Base-by-base conservation (phyloP, 2,888 invertebrate genomes). In the Kryphioiulus occultus region DNA sequence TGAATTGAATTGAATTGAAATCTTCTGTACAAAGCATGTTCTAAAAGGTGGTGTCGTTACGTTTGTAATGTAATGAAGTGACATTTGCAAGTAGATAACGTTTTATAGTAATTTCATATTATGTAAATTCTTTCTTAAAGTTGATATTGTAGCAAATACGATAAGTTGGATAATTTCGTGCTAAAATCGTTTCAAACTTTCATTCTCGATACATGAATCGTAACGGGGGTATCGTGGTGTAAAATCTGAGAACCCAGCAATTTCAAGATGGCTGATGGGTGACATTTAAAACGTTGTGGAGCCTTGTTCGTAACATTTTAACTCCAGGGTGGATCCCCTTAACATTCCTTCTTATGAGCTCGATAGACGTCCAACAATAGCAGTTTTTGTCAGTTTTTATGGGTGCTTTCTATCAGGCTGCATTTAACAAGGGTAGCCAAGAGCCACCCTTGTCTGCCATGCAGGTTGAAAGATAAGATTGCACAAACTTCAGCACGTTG, bases 361-460 rank as follows among this genome's bases (percentile, higher is more conserved):
- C 30, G 78, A 78, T 26, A 68, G 68, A 26, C 68, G 68, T 68
- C 68, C 68, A 68, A 68, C 78, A 78, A 78, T 78, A 78, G 53
- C 19, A 53, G 78, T 78, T 30, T 26, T 78, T 30, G 78, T 1
- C 26, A 30, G 30, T 78, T 78, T 78, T 78, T 78, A 78, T 78
- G 30, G 26, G 30, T 30, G 78, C 78, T 78, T 78, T 78, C 30
- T 78, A 78, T 78, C 78, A 30, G 15, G 30, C 30, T 78, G 30
- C 30, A 78, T 78, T 78, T 30, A 30, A 30, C 30, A 78, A 30
- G 78, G 30, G 12, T 78, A 78, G 78, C 30, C 78, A 78, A 22
- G 15, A 78, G 78, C 78, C 15, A 30, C 26, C 26, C 59, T 7
- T 68, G n/a, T n/a, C n/a, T 68, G 59, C 26, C 22, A 22, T 68